phyloP scores from a whole-genome alignment of 2,113 vertebrate genomes.

The Psittacus erithacus region DNA sequence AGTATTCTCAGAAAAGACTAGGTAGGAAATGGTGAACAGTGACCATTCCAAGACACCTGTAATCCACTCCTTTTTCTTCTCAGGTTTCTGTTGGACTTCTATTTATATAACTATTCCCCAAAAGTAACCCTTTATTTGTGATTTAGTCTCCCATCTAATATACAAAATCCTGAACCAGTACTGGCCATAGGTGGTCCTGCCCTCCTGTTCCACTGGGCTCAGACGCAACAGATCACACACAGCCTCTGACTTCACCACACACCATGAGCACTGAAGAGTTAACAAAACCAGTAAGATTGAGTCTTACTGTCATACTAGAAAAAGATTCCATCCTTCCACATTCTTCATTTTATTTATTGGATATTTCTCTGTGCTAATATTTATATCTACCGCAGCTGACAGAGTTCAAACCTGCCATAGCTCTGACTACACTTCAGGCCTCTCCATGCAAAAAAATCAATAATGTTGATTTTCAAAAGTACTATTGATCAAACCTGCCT shows the following conservation, averaged over 20 bases:
- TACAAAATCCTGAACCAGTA: neutral
- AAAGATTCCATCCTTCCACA: neutral
- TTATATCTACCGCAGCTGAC: neutral
- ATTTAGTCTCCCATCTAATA: neutral
- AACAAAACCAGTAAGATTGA: neutral
- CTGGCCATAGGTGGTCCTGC: neutral
- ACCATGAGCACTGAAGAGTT: neutral
- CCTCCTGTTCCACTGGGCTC: neutral
- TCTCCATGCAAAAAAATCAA: conserved; percentile 44
- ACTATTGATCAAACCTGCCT: neutral
- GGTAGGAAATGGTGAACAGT: neutral
- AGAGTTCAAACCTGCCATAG: neutral
- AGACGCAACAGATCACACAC: neutral
- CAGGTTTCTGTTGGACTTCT: neutral
- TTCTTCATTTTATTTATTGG: conserved; percentile 18
- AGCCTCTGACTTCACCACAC: neutral
- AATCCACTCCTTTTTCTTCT: neutral
- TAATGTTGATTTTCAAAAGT: conserved; percentile 39
- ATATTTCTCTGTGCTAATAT: conserved; percentile 22
- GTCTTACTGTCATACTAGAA: neutral
- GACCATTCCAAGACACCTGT: neutral
- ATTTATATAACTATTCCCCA: neutral
- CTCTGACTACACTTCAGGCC: conserved; percentile 2
- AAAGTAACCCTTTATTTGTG: neutral
- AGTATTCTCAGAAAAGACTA: neutral